phyloP scores from a whole-genome alignment of 2,797 vertebrate genomes.

The Parotocinclus haroldoi region DNA sequence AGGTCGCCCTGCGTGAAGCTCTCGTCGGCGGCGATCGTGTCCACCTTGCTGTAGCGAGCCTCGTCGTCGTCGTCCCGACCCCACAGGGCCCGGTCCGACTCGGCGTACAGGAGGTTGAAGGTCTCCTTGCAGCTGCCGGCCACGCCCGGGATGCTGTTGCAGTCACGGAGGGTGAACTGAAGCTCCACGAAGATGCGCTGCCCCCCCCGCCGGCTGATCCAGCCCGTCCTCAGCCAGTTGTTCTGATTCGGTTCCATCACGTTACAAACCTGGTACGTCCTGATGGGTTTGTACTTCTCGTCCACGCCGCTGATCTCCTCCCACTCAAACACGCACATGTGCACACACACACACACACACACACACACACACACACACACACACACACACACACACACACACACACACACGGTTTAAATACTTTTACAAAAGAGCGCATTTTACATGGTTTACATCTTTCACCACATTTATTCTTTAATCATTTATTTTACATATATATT shows the following conservation, averaged over 20 bases:
- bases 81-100: conserved; percentile 81
- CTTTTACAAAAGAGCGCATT: no score
- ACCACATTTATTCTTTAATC: no score
- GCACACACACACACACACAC: no score
- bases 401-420: no score
- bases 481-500: no score
- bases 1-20: conserved; percentile 96
- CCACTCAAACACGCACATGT: conserved; percentile 73
- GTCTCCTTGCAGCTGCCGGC: conserved; percentile 93
- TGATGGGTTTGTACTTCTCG: conserved; percentile 88
- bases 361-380: background rate
- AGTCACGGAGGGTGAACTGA: conserved; percentile 93
- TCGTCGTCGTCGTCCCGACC: conserved; percentile 70
- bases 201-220: conserved; percentile 82
- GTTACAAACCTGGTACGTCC: conserved; percentile 94
- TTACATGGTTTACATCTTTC: no score
- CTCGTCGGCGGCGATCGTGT: conserved; percentile 93
- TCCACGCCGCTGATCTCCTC: conserved; percentile 96
- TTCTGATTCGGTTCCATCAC: conserved; percentile 96
- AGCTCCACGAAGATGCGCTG: conserved; percentile 95
- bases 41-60: conserved; percentile 85
- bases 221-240: conserved; percentile 95
- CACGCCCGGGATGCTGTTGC: conserved; percentile 93
- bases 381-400: no score
- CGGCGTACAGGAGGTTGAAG: conserved; percentile 89